Evolutionary conservation across 2,797 vertebrate genomes (phyloP), one percentile per base, ranked within the genome.

Genomic region (Poeciliopsis paucimaculata): DNA sequence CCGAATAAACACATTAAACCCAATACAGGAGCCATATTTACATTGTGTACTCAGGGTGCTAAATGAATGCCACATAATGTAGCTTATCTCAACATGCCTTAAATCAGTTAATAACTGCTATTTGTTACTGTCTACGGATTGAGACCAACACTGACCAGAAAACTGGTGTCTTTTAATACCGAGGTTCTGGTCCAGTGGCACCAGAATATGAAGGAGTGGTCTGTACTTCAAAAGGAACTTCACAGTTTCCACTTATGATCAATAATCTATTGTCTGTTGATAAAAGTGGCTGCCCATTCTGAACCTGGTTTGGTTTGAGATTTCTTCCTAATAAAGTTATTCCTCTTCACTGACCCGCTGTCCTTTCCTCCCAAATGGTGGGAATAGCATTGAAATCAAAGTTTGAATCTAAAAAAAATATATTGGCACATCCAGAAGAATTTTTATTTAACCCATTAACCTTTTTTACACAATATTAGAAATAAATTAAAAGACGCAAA

Each of bases 1-100:
- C 31, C n/a, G 31, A 60, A 53, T 36, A 70, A 80, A 39, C 64
- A 79, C 34, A 64, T 75, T 34, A 31, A 10, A 31, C n/a, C 43
- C 72, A 73, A 46, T 26, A 68, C n/a, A 45, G 60, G 53, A 79
- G 46, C 43, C 28, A 53, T 18, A 9, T 18, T 45, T 64, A 34
- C 5, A 6, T 6, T 72, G 34, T 34, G 49, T 39, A 46, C n/a
- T 70, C 15, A 10, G 11, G 9, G n/a, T 47, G 72, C 28, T 49
- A 60, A 41, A 77, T 72, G 16, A 51, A 80, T 39, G 64, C 5
- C 28, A 47, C 43, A 78, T 49, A 13, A 36, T 45, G 1, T 60
- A 39, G 49, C 60, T 85, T 70, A 72, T 46, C 46, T 60, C 12
- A 60, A 34, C 12, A 31, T 36, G 41, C 26, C 45, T 57, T 12